Evolutionary conservation across 2,888 invertebrate genomes (phyloP), one percentile per base, ranked within the genome.

Genomic region (Abrostola triplasia): DNA sequence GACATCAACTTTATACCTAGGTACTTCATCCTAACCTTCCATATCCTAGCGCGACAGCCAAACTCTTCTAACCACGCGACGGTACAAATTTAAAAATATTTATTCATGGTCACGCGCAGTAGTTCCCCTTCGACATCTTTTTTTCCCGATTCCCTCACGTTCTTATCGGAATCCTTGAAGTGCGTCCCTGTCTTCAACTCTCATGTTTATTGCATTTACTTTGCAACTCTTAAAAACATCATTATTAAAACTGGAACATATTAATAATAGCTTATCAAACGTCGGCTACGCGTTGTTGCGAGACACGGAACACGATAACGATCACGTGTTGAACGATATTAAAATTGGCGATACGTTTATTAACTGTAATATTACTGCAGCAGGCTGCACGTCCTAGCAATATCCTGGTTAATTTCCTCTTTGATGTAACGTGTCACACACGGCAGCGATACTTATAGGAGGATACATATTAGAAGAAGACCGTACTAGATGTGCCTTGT

Each of bases 181-280:
- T 13, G 42, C 41, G 48, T 63, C 55, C 52, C 73, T 52, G 40
- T 62, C 24, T 4, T 42, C 68, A 70, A 53, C 41, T 50, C 41
- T 58, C 35, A 37, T n/a, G 8, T 51, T 48, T 24, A 37, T 49
- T 67, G 42, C 42, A 37, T 68, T 63, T 48, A 67, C 44, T 36
- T 47, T 36, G 9, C 54, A n/a, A n/a, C 50, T 37, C 42, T 12
- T 53, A 69, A 73, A 59, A 56, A 0, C 48, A 56, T 56, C 36
- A 50, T 64, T 59, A 59, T 63, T 38, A 57, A 36, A 59, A 54
- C 13, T 36, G 41, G 11, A 52, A 59, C 48, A 65, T 64, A 63
- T 59, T 65, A 48, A 77, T 44, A 59, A 58, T 62, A 41, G 64
- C 68, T 74, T 76, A 76, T 77, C 71, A 64, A 48, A 47, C 36